Conservation (phyloP, 2,113 vertebrate species). For the Hemiscyllium ocellatum region DNA sequence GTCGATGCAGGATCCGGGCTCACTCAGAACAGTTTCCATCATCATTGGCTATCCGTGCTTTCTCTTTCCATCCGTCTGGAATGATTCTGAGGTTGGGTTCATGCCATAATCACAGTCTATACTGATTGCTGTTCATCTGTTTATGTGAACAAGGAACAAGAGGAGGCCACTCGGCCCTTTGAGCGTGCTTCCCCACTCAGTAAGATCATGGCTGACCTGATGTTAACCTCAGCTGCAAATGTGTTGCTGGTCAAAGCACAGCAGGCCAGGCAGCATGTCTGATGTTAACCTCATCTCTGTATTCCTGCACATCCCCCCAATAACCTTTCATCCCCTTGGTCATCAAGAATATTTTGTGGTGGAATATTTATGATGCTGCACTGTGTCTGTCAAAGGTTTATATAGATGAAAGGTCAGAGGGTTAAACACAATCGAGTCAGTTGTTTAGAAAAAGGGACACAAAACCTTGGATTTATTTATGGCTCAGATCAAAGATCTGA, state of each 20-base stretch:
- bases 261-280: too few relatives aligned
- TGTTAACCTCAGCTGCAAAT: too few relatives aligned
- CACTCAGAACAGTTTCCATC: neutral
- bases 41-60: neutral
- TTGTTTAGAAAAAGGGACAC: neutral
- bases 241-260: too few relatives aligned
- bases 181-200: too few relatives aligned
- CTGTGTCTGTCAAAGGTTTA: neutral
- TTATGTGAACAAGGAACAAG: neutral
- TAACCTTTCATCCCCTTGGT: too few relatives aligned
- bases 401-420: neutral
- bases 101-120: neutral
- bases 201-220: too few relatives aligned
- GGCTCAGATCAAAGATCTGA: neutral
- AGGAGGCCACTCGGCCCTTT: too few relatives aligned
- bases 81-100: neutral
- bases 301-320: too few relatives aligned
- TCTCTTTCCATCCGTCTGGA: neutral
- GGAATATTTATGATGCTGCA: neutral
- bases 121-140: neutral
- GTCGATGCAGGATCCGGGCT: neutral
- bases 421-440: neutral
- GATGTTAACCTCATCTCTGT: too few relatives aligned
- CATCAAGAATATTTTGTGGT: too few relatives aligned
- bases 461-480: neutral